phyloP scores from a whole-genome alignment of 2,888 invertebrate species.

The Plemyria rubiginata region DNA sequence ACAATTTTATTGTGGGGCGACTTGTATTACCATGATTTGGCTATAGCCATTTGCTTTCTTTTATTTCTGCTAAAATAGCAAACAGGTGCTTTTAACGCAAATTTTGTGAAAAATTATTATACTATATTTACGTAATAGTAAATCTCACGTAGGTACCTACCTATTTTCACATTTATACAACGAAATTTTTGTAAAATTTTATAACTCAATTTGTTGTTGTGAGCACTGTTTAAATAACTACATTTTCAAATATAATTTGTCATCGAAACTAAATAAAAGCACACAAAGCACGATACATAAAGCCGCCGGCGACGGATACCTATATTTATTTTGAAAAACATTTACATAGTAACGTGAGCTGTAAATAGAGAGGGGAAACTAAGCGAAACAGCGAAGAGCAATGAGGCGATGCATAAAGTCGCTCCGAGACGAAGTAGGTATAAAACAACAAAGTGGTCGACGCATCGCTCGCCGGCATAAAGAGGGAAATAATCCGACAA shows the following conservation, averaged over 20 bases:
- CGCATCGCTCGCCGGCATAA: slow-evolving; percentile 74
- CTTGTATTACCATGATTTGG: slow-evolving; percentile 61
- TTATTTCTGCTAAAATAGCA: no score
- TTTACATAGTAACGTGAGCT: slow-evolving; percentile 80
- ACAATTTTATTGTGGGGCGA: slow-evolving; percentile 50
- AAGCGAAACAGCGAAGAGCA: slow-evolving; percentile 81
- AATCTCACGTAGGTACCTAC: no score
- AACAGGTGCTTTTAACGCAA: no score
- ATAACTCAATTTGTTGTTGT: slow-evolving; percentile 5
- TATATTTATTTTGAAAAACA: slow-evolving; percentile 63
- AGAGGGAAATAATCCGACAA: slow-evolving; percentile 76
- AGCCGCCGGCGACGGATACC: slow-evolving; percentile 54
- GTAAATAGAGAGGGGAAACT: slow-evolving; percentile 80
- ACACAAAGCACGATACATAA: slow-evolving; percentile 46
- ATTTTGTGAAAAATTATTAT: no score
- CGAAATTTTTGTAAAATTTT: background rate
- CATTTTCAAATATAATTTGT: slow-evolving; percentile 21
- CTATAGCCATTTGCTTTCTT: slow-evolving; percentile 55
- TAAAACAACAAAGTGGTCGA: slow-evolving; percentile 84
- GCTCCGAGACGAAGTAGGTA: slow-evolving; percentile 72
- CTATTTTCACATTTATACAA: background rate
- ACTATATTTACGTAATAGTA: no score
- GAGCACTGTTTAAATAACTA: background rate
- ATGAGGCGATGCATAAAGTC: slow-evolving; percentile 82
- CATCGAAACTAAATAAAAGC: slow-evolving; percentile 26